Conservation (phyloP, 2,113 vertebrate genomes). For the Lophius piscatorius region DNA sequence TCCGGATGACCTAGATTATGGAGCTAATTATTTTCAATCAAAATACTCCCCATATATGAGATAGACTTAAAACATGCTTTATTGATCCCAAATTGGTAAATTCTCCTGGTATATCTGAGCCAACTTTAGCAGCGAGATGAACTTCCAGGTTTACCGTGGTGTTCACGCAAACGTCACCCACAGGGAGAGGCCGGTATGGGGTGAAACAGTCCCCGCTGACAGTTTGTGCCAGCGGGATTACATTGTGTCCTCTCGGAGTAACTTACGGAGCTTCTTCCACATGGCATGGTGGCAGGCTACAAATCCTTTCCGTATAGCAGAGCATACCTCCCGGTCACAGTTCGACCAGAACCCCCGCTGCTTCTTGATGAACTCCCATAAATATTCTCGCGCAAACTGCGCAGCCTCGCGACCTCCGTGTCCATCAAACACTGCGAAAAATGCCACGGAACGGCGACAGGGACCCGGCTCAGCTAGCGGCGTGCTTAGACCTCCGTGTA, state of each 20-base stretch:
- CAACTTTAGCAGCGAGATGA: too few relatives aligned
- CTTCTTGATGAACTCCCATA: conserved; percentile 93
- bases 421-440: conserved; percentile 94
- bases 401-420: conserved; percentile 95
- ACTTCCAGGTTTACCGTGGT: neutral
- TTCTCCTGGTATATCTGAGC: too few relatives aligned
- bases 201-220: neutral
- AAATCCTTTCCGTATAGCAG: conserved; percentile 93
- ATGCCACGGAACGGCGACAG: conserved; percentile 83
- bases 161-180: neutral
- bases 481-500: conserved; percentile 8
- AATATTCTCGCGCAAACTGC: conserved; percentile 89
- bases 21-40: too few relatives aligned
- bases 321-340: conserved; percentile 89
- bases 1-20: too few relatives aligned
- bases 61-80: too few relatives aligned
- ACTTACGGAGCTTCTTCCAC: conserved; percentile 98
- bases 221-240: neutral
- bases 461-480: neutral
- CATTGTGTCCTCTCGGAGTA: neutral
- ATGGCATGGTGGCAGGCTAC: conserved; percentile 95
- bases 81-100: too few relatives aligned
- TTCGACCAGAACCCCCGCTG: conserved; percentile 91
- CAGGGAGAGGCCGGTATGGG: too few relatives aligned
- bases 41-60: too few relatives aligned